These are phyloP conservation scores for Epinotia ramella DNA, from an alignment of 2,888 invertebrate species.

Conservation along the genomic window DNA sequence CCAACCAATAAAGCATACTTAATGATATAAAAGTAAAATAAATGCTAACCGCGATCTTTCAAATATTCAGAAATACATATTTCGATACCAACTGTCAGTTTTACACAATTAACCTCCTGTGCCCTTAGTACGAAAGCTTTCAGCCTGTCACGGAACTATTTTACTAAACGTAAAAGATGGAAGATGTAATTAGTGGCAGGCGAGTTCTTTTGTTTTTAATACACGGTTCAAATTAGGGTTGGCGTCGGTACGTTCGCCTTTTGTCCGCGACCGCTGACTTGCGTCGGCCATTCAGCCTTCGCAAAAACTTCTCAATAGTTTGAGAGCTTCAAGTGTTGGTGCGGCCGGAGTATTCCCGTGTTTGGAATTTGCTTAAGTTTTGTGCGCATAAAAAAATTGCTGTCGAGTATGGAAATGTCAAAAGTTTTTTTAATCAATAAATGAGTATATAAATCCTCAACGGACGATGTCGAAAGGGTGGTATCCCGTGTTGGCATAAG, in stretches of 20 bases:
- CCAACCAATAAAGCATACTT: too few species aligned
- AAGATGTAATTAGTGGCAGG: constrained; percentile 36
- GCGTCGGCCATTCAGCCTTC: constrained; percentile 25
- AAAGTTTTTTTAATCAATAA: constrained; percentile 1
- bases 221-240: constrained; percentile 35
- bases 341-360: constrained; percentile 8
- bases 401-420: background rate
- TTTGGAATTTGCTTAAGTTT: constrained; percentile 23
- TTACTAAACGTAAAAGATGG: constrained; percentile 13
- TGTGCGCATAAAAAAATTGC: background rate
- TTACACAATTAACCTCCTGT: background rate
- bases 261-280: constrained; percentile 30
- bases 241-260: constrained; percentile 11
- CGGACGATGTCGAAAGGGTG: background rate
- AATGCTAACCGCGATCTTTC: too few species aligned
- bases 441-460: background rate
- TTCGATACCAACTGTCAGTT: too few species aligned
- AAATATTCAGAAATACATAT: too few species aligned
- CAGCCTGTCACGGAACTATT: constrained; percentile 9
- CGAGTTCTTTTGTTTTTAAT: constrained; percentile 39
- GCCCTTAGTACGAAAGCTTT: background rate
- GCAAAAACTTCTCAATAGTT: constrained; percentile 35
- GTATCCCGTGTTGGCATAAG: background rate
- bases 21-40: too few species aligned
- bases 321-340: constrained; percentile 22